These are phyloP conservation scores for Galemys pyrenaicus DNA, from an alignment of 2,113 vertebrate species.

Conservation along the genomic window DNA sequence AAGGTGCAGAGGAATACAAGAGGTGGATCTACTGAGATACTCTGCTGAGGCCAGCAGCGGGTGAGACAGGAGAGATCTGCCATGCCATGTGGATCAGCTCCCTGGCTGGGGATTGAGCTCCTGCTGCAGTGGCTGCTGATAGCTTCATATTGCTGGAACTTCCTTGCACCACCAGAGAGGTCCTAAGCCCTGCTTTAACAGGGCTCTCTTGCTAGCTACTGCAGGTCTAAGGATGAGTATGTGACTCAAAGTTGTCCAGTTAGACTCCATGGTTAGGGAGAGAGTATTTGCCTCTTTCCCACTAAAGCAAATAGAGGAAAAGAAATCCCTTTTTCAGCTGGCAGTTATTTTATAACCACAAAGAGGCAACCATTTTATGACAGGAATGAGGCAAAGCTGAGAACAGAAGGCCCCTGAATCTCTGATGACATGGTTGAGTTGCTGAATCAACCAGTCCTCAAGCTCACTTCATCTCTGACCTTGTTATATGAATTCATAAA, in stretches of 20 bases:
- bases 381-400: not conserved
- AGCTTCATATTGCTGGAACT: no score
- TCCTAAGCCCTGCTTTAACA: not conserved
- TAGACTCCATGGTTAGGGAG: not conserved
- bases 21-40: no score
- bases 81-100: no score
- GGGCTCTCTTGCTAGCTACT: not conserved
- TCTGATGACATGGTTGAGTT: not conserved
- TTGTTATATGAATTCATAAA: not conserved
- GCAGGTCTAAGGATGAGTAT: not conserved
- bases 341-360: not conserved
- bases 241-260: not conserved
- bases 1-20: no score
- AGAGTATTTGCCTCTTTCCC: not conserved
- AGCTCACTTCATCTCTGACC: not conserved
- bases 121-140: no score
- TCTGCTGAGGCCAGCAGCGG: no score
- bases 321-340: not conserved
- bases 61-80: no score
- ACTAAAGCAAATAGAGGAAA: not conserved
- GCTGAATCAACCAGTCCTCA: not conserved
- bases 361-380: not conserved
- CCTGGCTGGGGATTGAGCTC: no score
- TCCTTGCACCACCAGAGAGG: no score
- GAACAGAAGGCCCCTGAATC: conserved; percentile 8